These are phyloP conservation scores for Ceramica pisi DNA, from an alignment of 2,888 invertebrate genomes.

Conservation along the genomic window DNA sequence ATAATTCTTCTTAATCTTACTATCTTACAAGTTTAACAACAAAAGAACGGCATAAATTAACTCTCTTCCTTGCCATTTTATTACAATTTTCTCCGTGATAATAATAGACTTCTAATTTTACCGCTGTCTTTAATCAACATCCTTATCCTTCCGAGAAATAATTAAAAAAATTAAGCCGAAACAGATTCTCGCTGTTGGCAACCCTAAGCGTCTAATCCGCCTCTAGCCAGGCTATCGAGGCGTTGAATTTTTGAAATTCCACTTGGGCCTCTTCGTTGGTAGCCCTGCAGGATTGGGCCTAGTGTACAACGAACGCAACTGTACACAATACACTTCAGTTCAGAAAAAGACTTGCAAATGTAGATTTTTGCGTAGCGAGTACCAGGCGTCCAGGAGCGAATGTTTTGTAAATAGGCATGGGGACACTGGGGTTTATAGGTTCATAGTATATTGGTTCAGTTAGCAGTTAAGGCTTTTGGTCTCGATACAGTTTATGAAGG, in stretches of 20 bases:
- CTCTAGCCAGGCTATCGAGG: conserved; percentile 74
- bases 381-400: neutral
- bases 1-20: conserved; percentile 5
- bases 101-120: conserved; percentile 37
- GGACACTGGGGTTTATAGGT: conserved; percentile 32
- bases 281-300: conserved; percentile 56
- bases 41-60: conserved; percentile 5
- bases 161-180: neutral
- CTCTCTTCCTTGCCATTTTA: conserved; percentile 5
- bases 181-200: conserved; percentile 49
- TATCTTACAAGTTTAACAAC: neutral
- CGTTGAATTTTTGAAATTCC: conserved; percentile 84
- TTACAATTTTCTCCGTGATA: conserved; percentile 1
- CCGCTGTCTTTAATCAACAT: conserved; percentile 28
- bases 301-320: conserved; percentile 53
- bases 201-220: conserved; percentile 75
- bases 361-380: conserved; percentile 37
- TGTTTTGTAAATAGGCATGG: conserved; percentile 43
- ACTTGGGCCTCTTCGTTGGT: conserved; percentile 72
- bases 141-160: conserved; percentile 6
- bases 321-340: conserved; percentile 43
- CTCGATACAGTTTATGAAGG: neutral
- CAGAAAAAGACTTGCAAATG: conserved; percentile 58
- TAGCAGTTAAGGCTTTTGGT: conserved; percentile 7
- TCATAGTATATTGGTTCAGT: conserved; percentile 24